These are phyloP conservation scores for Cyprinella venusta DNA, from an alignment of 2,797 vertebrate species.

Conservation along the genomic window DNA sequence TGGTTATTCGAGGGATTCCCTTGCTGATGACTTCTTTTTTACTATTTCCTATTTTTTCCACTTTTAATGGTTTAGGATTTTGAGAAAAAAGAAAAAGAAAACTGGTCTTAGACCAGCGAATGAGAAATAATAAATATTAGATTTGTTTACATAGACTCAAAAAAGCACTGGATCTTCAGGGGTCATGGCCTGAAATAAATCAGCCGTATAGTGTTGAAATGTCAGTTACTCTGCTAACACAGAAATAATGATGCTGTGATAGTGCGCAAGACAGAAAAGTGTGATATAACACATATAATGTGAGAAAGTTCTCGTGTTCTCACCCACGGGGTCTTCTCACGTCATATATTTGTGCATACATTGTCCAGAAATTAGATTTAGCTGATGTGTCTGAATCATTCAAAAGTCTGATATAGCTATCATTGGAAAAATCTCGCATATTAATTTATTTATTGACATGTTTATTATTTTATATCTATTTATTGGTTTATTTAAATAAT, in stretches of 20 bases:
- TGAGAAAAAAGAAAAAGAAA: not conserved
- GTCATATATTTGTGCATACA: not conserved
- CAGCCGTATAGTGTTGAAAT: not conserved
- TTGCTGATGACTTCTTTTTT: not conserved
- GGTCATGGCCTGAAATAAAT: not conserved
- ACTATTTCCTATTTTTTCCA: not conserved
- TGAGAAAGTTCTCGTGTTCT: slow-evolving; percentile 16
- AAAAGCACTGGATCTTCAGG: not conserved
- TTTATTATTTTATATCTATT: not conserved
- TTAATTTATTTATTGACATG: not conserved
- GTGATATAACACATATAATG: slow-evolving; percentile 12
- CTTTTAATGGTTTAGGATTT: slow-evolving; percentile 1
- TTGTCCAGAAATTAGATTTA: slow-evolving; percentile 1
- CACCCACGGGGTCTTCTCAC: slow-evolving; percentile 6
- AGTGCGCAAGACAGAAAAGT: slow-evolving; percentile 8
- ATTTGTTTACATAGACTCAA: not conserved
- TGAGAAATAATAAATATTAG: slow-evolving; percentile 8
- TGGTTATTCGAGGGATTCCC: not conserved
- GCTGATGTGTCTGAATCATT: not conserved
- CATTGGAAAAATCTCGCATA: not conserved
- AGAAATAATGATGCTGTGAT: slow-evolving; percentile 21
- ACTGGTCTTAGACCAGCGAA: not conserved
- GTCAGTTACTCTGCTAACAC: not conserved
- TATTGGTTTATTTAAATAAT: not conserved
- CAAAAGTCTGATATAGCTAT: not conserved